A percentile compares a stretch with the other conserved stretches of the same genome.
Conservation (phyloP, 2,888 invertebrate genomes). For the Heliconius ismenius region DNA sequence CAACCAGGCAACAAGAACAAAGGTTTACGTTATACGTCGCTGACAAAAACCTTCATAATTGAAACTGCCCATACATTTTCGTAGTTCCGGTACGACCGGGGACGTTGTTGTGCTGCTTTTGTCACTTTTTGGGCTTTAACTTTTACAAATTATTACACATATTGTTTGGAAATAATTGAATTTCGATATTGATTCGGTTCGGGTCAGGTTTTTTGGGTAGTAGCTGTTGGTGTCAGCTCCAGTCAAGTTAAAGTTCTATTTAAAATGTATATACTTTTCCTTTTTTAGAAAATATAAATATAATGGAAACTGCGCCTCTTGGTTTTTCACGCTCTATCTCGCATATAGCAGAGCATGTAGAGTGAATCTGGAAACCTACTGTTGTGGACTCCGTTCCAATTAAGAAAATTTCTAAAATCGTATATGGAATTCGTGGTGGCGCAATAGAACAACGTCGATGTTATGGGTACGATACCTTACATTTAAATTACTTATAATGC, state of each 20-base stretch:
- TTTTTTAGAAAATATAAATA: too few species aligned
- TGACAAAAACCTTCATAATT: slow-evolving; percentile 35
- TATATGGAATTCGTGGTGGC: too few species aligned
- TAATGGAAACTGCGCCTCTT: too few species aligned
- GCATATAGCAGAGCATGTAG: too few species aligned
- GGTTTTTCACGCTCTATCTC: too few species aligned
- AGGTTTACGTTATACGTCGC: slow-evolving; percentile 10
- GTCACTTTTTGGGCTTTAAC: slow-evolving; percentile 16
- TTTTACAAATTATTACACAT: slow-evolving; percentile 23
- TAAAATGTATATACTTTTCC: too few species aligned
- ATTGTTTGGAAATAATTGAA: slow-evolving; percentile 22
- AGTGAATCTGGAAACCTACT: too few species aligned
- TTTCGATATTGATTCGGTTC: neutral
- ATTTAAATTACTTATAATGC: too few species aligned
- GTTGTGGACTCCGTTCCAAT: too few species aligned
- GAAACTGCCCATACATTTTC: slow-evolving; percentile 30
- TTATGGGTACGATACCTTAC: too few species aligned
- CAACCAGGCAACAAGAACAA: slow-evolving; percentile 15
- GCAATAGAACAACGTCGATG: too few species aligned
- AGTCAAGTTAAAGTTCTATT: neutral
- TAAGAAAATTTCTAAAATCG: too few species aligned
- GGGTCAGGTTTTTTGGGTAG: neutral
- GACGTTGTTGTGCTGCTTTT: slow-evolving; percentile 29
- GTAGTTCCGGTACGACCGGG: slow-evolving; percentile 18
- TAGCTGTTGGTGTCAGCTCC: neutral